phyloP scores from a whole-genome alignment of 2,797 vertebrate species.

The Tokudaia muenninki region DNA sequence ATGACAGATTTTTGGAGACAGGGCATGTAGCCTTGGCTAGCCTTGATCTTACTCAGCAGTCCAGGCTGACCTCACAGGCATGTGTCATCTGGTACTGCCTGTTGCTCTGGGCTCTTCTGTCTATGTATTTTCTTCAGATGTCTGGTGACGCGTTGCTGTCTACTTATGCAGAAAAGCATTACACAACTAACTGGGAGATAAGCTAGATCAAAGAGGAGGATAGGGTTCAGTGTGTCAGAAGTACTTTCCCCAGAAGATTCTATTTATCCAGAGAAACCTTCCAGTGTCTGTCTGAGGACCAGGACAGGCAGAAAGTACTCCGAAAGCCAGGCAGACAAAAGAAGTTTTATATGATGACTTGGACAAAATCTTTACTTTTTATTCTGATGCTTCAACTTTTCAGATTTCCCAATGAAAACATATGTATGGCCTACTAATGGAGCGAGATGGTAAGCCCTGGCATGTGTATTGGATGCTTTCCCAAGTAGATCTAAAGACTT shows the following conservation, averaged over 20 bases:
- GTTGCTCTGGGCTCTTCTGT: background rate
- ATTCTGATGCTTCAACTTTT: constrained; percentile 15
- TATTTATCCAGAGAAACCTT: constrained; percentile 59
- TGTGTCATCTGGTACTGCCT: background rate
- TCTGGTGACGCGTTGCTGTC: background rate
- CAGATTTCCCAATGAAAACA: background rate
- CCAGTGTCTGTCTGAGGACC: background rate
- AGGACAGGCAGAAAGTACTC: constrained; percentile 41
- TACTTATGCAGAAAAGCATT: constrained; percentile 36
- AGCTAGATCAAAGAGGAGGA: constrained; percentile 17
- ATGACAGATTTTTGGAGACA: background rate
- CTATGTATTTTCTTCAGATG: background rate
- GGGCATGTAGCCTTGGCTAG: background rate
- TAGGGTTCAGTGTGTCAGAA: background rate
- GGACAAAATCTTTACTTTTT: constrained; percentile 14
- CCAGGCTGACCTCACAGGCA: background rate
- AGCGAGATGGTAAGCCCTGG: background rate
- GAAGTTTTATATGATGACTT: background rate
- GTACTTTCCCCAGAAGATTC: constrained; percentile 14
- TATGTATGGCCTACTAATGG: background rate
- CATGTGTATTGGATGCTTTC: background rate
- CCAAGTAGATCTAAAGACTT: background rate
- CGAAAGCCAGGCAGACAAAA: constrained; percentile 42
- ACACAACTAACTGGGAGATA: constrained; percentile 33
- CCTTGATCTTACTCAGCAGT: background rate